These are phyloP conservation scores for Dufourea novaeangliae DNA, from an alignment of 1,140 invertebrate genomes.

Conservation along the genomic window DNA sequence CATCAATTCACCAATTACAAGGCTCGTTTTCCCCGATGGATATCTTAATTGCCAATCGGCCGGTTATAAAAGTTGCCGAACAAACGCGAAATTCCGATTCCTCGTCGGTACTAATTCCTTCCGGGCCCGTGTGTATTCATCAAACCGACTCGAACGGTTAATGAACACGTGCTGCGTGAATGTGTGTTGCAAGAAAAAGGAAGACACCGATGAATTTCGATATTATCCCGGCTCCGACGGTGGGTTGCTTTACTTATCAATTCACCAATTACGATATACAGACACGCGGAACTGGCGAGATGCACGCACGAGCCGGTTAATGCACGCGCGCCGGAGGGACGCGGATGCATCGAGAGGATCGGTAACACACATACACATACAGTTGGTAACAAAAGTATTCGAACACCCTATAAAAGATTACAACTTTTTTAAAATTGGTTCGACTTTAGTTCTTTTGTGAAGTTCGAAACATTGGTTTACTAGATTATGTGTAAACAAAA, in stretches of 20 bases:
- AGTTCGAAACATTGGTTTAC: no score
- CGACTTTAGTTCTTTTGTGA: no score
- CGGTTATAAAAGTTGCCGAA: background rate
- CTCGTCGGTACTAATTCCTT: background rate
- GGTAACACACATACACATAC: conserved; percentile 52
- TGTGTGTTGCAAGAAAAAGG: no score
- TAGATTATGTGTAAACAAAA: no score
- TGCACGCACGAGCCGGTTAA: conserved; percentile 37
- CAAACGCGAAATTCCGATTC: background rate
- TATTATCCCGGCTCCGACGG: conserved; percentile 13
- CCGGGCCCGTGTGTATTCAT: background rate
- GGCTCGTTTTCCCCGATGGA: conserved; percentile 4
- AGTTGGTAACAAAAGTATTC: no score
- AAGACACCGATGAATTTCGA: conserved; percentile 6
- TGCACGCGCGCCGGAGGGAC: conserved; percentile 46
- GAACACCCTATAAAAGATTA: no score
- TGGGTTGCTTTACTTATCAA: conserved; percentile 26
- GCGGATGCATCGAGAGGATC: conserved; percentile 48
- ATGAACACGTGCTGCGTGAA: conserved; percentile 20
- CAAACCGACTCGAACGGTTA: background rate
- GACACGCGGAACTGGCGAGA: background rate
- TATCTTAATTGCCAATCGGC: conserved; percentile 28
- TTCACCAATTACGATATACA: conserved; percentile 24
- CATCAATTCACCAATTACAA: conserved; percentile 12
- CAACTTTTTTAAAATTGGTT: no score